Evolutionary conservation across 1,140 invertebrate genomes (phyloP).

Genomic region (Pseudachorutes palmiensis): DNA sequence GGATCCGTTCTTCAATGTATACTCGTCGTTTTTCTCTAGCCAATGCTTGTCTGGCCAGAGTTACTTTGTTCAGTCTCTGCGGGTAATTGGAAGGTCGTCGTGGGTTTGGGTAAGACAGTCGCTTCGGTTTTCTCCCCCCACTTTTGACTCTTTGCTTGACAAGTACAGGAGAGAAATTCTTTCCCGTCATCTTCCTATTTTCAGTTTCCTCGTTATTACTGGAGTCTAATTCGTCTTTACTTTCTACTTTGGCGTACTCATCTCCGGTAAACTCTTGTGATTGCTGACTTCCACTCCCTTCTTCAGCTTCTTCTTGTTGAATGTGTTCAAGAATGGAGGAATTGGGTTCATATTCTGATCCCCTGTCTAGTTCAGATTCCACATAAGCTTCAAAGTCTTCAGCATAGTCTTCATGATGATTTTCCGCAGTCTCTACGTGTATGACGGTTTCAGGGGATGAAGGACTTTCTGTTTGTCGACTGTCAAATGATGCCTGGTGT

Average conservation of each 20-base stretch:
- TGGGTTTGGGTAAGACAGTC: constrained; percentile 23
- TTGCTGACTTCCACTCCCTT: not conserved
- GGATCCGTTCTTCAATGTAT: constrained; percentile 35
- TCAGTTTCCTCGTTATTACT: constrained; percentile 3
- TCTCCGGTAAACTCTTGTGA: no score
- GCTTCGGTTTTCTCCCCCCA: constrained; percentile 10
- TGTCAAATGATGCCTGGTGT: not conserved
- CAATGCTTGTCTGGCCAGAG: constrained; percentile 32
- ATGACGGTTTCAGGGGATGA: constrained; percentile 31
- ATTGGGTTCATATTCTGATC: no score
- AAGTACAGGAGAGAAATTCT: not conserved
- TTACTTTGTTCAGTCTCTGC: constrained; percentile 35
- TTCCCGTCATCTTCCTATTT: not conserved
- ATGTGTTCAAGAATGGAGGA: no score
- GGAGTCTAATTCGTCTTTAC: no score
- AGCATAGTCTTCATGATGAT: not conserved
- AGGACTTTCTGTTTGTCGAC: constrained; percentile 12
- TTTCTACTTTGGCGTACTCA: no score
- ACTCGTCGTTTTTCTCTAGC: constrained; percentile 34
- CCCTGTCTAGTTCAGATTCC: not conserved
- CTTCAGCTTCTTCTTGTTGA: constrained; percentile 18
- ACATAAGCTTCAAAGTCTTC: not conserved
- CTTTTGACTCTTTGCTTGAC: not conserved
- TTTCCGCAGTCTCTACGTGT: not conserved
- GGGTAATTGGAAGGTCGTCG: constrained; percentile 32